These are phyloP conservation scores for Columba livia DNA, from an alignment of 2,113 vertebrate species.

Conservation along the genomic window DNA sequence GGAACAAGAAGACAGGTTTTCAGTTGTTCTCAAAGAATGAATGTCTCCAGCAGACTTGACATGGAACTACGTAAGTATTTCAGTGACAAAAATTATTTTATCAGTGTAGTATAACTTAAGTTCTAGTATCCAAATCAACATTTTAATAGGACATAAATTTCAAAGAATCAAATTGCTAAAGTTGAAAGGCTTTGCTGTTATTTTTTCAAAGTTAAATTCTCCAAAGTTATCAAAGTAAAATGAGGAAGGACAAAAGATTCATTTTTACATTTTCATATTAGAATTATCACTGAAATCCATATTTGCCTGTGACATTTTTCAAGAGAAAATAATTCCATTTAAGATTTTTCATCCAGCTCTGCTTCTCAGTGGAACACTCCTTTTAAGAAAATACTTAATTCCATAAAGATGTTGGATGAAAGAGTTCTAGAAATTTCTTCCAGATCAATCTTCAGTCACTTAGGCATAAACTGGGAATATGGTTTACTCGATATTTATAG, in stretches of 20 bases:
- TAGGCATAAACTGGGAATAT: conserved; percentile 9
- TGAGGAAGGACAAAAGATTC: fast-evolving
- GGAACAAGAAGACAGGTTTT: not conserved
- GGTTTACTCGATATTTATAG: not conserved
- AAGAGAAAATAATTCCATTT: not conserved
- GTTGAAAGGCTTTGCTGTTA: not conserved
- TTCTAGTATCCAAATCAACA: not conserved
- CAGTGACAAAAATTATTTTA: not conserved
- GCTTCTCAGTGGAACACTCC: conserved; percentile 40
- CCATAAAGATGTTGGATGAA: not conserved
- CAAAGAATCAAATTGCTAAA: not conserved
- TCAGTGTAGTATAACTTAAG: not conserved
- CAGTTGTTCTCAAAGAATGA: not conserved
- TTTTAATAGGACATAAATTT: not conserved
- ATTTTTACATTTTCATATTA: not conserved
- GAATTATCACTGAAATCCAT: not conserved
- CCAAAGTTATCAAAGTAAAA: not conserved
- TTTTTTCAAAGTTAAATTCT: not conserved
- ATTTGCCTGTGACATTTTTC: not conserved
- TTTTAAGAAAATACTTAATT: conserved; percentile 52
- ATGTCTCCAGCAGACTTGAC: not conserved
- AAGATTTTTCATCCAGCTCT: not conserved
- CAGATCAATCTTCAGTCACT: not conserved
- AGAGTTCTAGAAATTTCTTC: not conserved
- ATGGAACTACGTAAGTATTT: not conserved